Evolutionary conservation across 2,888 invertebrate species (phyloP).

Genomic region (Nebria brevicollis): DNA sequence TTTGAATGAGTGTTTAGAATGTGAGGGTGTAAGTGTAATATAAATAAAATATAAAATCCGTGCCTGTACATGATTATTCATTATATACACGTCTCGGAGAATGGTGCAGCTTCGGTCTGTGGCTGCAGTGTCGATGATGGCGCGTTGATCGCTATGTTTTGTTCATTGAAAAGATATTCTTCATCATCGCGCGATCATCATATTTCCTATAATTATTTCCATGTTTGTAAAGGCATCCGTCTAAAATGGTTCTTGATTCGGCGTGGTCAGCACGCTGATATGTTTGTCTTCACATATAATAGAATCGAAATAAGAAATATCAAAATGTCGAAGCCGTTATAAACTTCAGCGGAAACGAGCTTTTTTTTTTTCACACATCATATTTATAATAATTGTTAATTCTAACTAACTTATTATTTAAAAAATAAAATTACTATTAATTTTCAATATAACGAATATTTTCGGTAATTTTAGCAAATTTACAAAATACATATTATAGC

Average conservation of each 20-base stretch:
- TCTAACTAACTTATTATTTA: no score
- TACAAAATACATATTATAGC: not conserved
- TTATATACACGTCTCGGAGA: constrained; percentile 21
- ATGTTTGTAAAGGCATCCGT: constrained; percentile 33
- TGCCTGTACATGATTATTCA: constrained; percentile 32
- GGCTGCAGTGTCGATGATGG: not conserved
- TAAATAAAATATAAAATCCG: not conserved
- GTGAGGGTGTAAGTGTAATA: no score
- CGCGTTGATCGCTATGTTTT: constrained; percentile 16
- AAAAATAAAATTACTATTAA: no score
- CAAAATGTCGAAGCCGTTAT: not conserved
- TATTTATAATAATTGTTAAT: no score
- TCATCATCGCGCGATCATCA: constrained; percentile 17
- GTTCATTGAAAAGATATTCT: constrained; percentile 26
- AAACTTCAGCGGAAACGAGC: not conserved
- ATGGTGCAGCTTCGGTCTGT: constrained; percentile 10
- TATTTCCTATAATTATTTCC: constrained; percentile 44
- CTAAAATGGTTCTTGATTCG: constrained; percentile 33
- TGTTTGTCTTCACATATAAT: constrained; percentile 35
- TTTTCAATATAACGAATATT: no score
- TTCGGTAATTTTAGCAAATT: not conserved
- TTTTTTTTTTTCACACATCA: no score
- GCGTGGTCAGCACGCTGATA: constrained; percentile 29
- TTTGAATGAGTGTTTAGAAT: no score
- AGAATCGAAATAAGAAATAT: constrained; percentile 18